These are phyloP conservation scores for Agriopis aurantiaria DNA, from an alignment of 2,888 invertebrate genomes.

Conservation along the genomic window DNA sequence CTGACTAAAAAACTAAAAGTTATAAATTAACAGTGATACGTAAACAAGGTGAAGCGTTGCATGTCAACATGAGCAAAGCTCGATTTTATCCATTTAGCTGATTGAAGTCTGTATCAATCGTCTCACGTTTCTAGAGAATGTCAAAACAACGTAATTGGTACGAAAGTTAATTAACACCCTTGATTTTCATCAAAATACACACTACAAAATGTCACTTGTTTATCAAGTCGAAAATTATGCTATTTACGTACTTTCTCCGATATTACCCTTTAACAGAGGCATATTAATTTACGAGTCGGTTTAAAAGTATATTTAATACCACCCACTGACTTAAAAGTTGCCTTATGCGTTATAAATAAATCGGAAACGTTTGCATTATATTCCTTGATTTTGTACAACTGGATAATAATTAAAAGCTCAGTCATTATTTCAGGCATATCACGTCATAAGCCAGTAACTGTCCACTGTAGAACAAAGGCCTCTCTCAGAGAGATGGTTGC, in stretches of 20 bases:
- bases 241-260: conserved; percentile 20
- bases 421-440: background rate
- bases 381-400: conserved; percentile 12
- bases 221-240: conserved; percentile 10
- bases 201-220: conserved; percentile 17
- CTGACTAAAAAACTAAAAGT: background rate
- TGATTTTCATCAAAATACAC: conserved; percentile 10
- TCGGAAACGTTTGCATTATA: background rate
- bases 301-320: background rate
- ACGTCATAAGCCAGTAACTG: background rate
- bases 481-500: no score
- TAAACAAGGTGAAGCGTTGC: background rate
- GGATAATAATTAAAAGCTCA: background rate
- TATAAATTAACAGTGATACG: background rate
- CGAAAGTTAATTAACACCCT: conserved; percentile 23
- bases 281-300: background rate
- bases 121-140: conserved; percentile 13
- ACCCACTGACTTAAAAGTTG: background rate
- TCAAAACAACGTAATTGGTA: conserved; percentile 14
- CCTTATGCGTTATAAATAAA: background rate
- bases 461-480: no score
- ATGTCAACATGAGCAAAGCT: background rate
- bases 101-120: conserved; percentile 12
- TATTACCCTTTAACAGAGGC: conserved; percentile 2
- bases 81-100: conserved; percentile 9